Evolutionary conservation across 1,140 invertebrate genomes (phyloP), one percentile per base, ranked within the genome.

Genomic region (Drosophila pectinifera): DNA sequence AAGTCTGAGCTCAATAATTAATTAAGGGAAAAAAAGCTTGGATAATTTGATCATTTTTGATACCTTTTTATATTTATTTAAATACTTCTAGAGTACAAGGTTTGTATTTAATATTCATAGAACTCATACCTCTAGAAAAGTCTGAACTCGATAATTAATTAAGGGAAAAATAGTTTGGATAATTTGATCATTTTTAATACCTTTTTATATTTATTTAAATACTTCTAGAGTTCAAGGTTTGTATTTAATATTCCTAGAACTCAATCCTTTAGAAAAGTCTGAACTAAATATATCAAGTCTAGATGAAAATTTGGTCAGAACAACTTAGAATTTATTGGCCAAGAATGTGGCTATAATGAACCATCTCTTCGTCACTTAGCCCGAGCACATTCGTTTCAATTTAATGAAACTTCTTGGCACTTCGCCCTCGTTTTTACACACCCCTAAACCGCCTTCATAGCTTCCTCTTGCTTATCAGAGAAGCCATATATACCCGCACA

Each of bases 381-480:
- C 46, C 20, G 14, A 36, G 7, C 42, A 54, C 48, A 54, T 49
- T 73, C 56, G 20, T 46, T 73, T 41, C 43, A 49, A 64, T 74
- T 72, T 70, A 57, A 70, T 57, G 65, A 70, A 70, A 72, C 26
- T 70, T 34, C 65, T 26, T 34, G 20, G 18, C 38, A 28, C 39
- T 16, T 53, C 16, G n/a, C 61, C 28, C 45, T 28, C 36, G 24
- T 65, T 68, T 49, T 28, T 18, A 20, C 20, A 45, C 67, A 56
- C 34, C 68, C 67, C 24, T 26, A 31, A 61, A 51, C 38, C 45
- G 22, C 38, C 28, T 26, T 61, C 31, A 73, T 49, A 20, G 53
- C 69, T 73, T 59, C 54, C 68, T 31, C 28, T 46, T 45, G 65
- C 43, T 51, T 75, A 73, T 73, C 68, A 70, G 72, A 55, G 49